Evolutionary conservation across 2,113 vertebrate species (phyloP).

Genomic region (Syrrhaptes paradoxus): DNA sequence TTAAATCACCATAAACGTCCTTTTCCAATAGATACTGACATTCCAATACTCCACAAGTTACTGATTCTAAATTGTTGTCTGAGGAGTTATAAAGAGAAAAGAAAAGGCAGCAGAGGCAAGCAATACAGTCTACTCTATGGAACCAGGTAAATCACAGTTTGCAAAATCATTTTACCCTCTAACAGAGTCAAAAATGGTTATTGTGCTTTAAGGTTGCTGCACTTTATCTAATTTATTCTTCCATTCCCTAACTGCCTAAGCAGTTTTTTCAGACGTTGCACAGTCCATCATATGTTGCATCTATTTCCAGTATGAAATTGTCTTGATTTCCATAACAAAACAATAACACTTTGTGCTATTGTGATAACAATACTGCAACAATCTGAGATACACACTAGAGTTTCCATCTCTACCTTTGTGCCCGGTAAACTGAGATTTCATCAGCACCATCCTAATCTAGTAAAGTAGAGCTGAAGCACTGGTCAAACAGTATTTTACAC

Average conservation of each 20-base stretch:
- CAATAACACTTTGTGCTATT: not conserved
- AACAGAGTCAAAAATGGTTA: slow-evolving; percentile 52
- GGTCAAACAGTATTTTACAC: not conserved
- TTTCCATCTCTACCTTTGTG: not conserved
- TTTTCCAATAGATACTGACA: slow-evolving; percentile 25
- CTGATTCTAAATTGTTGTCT: not conserved
- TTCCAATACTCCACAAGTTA: slow-evolving; percentile 18
- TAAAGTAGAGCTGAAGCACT: not conserved
- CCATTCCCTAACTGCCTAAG: not conserved
- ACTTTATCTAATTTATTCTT: slow-evolving; percentile 53
- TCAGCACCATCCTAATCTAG: not conserved
- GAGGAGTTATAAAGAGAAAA: not conserved
- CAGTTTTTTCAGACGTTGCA: not conserved
- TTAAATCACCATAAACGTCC: slow-evolving; percentile 2
- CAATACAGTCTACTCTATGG: not conserved
- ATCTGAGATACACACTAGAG: not conserved
- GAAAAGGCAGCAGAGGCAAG: not conserved
- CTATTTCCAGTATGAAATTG: slow-evolving; percentile 25
- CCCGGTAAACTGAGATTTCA: not conserved
- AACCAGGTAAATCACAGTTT: slow-evolving; percentile 45
- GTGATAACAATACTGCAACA: not conserved
- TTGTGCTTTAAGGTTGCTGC: slow-evolving; percentile 28
- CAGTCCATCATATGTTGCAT: slow-evolving; percentile 5
- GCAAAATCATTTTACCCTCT: slow-evolving; percentile 53
- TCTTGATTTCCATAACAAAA: slow-evolving; percentile 52